These are phyloP conservation scores for Acanthosepion esculentum DNA, from an alignment of 2,888 invertebrate genomes.

Conservation along the genomic window DNA sequence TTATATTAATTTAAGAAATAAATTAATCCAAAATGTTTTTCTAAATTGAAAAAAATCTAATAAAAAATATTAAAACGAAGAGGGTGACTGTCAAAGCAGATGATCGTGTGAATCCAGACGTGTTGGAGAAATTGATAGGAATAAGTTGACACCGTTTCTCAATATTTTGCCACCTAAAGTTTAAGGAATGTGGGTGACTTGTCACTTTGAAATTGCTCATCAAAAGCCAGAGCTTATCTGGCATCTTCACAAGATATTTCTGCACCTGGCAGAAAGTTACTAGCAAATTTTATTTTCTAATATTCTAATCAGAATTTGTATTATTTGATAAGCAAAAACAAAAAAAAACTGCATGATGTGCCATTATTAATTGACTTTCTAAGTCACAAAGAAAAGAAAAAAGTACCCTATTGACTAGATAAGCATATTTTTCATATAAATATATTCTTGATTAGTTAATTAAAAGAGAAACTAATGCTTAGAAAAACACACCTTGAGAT, in stretches of 20 bases:
- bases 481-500: neutral
- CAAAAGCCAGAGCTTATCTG: neutral
- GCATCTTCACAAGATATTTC: neutral
- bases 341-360: neutral
- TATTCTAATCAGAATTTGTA: neutral
- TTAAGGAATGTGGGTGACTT: neutral
- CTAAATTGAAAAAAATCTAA: neutral
- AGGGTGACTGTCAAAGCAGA: neutral
- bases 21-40: neutral
- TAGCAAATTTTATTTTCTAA: neutral
- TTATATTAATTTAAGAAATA: neutral
- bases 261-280: neutral
- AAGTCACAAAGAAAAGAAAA: no score
- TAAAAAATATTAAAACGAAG: neutral
- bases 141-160: neutral
- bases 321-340: neutral
- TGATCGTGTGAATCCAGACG: neutral
- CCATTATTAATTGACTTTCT: neutral
- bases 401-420: neutral
- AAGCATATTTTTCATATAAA: neutral
- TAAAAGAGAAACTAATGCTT: neutral
- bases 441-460: neutral
- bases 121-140: constrained; percentile 12
- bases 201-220: neutral
- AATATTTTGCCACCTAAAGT: neutral